phyloP scores from a whole-genome alignment of 2,113 vertebrate genomes.

The Rhombomys opimus region DNA sequence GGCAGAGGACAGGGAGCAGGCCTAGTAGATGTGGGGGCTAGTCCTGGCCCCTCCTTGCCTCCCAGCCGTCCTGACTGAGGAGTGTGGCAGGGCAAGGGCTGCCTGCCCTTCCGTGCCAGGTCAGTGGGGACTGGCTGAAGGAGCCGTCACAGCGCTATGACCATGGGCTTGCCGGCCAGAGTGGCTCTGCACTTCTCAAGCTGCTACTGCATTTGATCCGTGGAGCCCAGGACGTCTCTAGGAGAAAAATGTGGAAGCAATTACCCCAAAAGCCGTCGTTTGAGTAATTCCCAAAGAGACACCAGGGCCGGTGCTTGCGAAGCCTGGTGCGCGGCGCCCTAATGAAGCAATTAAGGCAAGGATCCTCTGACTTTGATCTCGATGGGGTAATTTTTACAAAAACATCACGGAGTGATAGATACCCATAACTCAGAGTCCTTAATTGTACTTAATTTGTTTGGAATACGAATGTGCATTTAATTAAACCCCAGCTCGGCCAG shows the following conservation, averaged over 20 bases:
- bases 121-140: background rate
- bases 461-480: conserved; percentile 99
- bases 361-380: conserved; percentile 98
- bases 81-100: background rate
- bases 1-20: background rate
- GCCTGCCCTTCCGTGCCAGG: background rate
- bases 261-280: conserved; percentile 97
- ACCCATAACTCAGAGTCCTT: conserved; percentile 99
- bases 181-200: conserved; percentile 65
- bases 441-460: conserved; percentile 99
- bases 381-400: conserved; percentile 99
- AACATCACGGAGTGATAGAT: conserved; percentile 99
- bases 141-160: background rate
- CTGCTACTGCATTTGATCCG: conserved; percentile 87
- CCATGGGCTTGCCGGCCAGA: conserved; percentile 49
- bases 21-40: background rate
- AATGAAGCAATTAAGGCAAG: conserved; percentile 99
- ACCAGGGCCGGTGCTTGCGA: conserved; percentile 94
- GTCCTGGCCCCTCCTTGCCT: background rate
- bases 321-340: conserved; percentile 94
- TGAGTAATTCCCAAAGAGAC: conserved; percentile 97
- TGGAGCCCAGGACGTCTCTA: conserved; percentile 89
- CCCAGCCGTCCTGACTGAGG: background rate
- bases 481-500: conserved; percentile 94
- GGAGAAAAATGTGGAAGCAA: conserved; percentile 97